phyloP scores from a whole-genome alignment of 2,113 vertebrate species.

The Orycteropus afer region DNA sequence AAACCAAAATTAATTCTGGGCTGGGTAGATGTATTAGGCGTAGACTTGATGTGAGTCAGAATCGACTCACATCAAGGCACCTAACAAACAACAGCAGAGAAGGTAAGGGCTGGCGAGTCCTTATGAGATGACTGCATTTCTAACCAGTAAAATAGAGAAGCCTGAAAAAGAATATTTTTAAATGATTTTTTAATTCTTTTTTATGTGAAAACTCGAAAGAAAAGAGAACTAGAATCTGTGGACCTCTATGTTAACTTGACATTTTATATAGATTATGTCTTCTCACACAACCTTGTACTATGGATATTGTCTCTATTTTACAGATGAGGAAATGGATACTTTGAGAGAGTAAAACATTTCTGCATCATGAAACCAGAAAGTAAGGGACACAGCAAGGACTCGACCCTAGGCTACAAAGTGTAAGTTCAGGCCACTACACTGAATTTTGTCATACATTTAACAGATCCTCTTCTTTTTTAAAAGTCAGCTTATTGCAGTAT shows the following conservation, averaged over 20 bases:
- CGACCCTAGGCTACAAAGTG: not conserved
- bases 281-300: not conserved
- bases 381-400: not conserved
- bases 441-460: not conserved
- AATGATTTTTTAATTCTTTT: not conserved
- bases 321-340: not conserved
- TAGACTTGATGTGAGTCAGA: no score
- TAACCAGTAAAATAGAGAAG: not conserved
- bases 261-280: not conserved
- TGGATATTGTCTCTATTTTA: not conserved
- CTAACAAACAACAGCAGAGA: no score
- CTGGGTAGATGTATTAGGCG: not conserved
- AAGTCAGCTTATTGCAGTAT: not conserved
- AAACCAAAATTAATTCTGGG: not conserved
- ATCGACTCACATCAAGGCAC: no score
- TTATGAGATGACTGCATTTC: not conserved
- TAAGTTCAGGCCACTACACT: not conserved
- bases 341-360: not conserved
- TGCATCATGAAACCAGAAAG: not conserved
- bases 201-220: not conserved
- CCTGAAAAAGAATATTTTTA: not conserved
- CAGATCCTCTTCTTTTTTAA: not conserved
- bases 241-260: not conserved
- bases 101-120: not conserved
- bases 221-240: not conserved